Evolutionary conservation across 2,797 vertebrate species (phyloP).

Genomic region (Eidolon dupreanum): DNA sequence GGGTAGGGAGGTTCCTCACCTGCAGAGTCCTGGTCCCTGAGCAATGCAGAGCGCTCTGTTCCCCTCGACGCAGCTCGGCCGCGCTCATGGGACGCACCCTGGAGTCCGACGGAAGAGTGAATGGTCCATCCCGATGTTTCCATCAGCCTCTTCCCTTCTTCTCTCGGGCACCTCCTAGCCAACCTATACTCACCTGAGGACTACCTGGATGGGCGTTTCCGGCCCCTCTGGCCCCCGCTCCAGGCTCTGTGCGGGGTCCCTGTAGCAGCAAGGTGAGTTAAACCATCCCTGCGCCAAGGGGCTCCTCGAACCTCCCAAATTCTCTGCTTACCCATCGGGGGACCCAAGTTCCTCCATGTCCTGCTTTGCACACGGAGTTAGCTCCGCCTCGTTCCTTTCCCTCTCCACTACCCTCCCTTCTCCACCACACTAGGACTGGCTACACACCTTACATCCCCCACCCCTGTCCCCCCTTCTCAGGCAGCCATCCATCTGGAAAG

Average conservation of each 20-base stretch:
- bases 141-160: background rate
- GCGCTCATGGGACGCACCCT: slow-evolving; percentile 86
- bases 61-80: slow-evolving; percentile 78
- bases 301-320: background rate
- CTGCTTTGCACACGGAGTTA: background rate
- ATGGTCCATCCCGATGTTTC: background rate
- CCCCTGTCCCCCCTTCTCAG: background rate
- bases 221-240: slow-evolving; percentile 28
- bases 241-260: slow-evolving; percentile 49
- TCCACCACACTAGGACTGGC: background rate
- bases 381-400: background rate
- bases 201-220: slow-evolving; percentile 81
- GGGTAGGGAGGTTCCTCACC: slow-evolving; percentile 60
- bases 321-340: slow-evolving; percentile 65
- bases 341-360: slow-evolving; percentile 75
- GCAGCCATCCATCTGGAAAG: slow-evolving; percentile 70
- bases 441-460: background rate
- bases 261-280: slow-evolving; percentile 44
- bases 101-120: accelerated
- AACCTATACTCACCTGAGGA: slow-evolving; percentile 77
- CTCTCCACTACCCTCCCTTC: background rate
- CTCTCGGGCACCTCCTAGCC: background rate
- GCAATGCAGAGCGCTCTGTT: slow-evolving; percentile 82
- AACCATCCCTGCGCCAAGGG: accelerated
- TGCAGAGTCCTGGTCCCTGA: slow-evolving; percentile 81